A percentile compares a stretch with the other conserved stretches of the same genome.
phyloP scores from a whole-genome alignment of 2,113 vertebrate species.

The Dipodomys ordii region DNA sequence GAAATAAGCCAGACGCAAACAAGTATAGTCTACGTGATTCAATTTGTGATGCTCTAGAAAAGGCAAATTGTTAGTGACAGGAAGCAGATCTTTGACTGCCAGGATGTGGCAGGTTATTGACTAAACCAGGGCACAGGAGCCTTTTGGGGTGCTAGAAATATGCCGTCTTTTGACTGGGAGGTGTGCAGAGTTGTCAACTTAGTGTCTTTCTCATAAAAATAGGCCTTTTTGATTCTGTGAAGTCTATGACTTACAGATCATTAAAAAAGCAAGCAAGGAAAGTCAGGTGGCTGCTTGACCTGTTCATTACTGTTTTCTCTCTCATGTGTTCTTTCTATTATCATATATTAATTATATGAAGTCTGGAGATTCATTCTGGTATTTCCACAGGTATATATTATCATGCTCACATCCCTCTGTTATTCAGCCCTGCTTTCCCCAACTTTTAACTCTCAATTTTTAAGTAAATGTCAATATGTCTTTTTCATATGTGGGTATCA shows the following conservation, averaged over 20 bases:
- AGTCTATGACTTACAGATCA: rapidly evolving
- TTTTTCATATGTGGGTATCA: no score
- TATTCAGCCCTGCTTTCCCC: no score
- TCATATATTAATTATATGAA: no score
- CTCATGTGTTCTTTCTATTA: no score
- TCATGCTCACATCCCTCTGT: no score
- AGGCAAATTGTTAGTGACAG: neutral
- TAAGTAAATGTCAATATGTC: no score
- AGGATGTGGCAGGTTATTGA: neutral
- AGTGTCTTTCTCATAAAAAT: rapidly evolving
- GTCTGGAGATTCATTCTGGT: no score
- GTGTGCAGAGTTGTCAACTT: no score
- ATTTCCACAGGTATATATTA: no score
- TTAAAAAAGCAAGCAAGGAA: neutral
- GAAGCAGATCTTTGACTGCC: neutral
- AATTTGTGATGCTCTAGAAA: no score
- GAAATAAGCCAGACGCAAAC: neutral
- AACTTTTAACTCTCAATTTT: no score
- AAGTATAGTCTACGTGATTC: rapidly evolving
- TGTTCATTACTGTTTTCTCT: neutral
- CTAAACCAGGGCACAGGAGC: rapidly evolving
- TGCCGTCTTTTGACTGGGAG: neutral
- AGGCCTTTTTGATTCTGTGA: rapidly evolving
- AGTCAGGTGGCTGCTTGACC: slow-evolving; percentile 81
- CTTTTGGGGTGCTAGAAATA: neutral